Conservation (phyloP, 2,797 vertebrate genomes). For the Megalops cyprinoides region DNA sequence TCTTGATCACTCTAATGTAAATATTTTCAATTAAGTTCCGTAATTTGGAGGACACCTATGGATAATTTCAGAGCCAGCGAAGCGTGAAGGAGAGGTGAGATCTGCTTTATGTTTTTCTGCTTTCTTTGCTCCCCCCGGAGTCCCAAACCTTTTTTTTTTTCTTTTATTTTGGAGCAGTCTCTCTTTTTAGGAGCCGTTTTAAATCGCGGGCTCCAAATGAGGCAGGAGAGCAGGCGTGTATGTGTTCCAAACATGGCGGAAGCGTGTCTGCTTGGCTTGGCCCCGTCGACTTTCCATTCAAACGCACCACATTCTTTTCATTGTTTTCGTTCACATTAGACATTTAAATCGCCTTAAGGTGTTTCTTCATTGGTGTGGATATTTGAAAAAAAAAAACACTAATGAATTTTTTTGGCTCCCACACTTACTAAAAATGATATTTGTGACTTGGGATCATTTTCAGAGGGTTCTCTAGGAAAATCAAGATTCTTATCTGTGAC, state of each 20-base stretch:
- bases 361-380: constrained; percentile 42
- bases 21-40: constrained; percentile 68
- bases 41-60: constrained; percentile 66
- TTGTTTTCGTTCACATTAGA: constrained; percentile 48
- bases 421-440: constrained; percentile 21
- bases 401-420: constrained; percentile 38
- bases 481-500: constrained; percentile 66
- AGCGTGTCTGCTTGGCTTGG: constrained; percentile 44
- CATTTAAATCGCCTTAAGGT: constrained; percentile 26
- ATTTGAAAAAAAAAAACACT: constrained; percentile 35
- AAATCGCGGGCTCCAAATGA: constrained; percentile 6
- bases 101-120: constrained; percentile 65
- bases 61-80: constrained; percentile 61
- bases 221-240: constrained; percentile 33
- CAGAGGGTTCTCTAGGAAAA: constrained; percentile 50
- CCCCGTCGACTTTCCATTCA: constrained; percentile 26
- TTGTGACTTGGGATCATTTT: constrained; percentile 52
- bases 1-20: constrained; percentile 65
- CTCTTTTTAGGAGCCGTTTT: constrained; percentile 11
- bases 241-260: constrained; percentile 41
- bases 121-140: constrained; percentile 38
- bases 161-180: constrained; percentile 38
- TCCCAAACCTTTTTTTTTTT: constrained; percentile 35
- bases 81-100: constrained; percentile 54
- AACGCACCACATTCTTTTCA: constrained; percentile 40